Percentiles rank a stretch among this genome's conserved stretches.
phyloP scores from a whole-genome alignment of 2,888 invertebrate species.

The Meganola albula region DNA sequence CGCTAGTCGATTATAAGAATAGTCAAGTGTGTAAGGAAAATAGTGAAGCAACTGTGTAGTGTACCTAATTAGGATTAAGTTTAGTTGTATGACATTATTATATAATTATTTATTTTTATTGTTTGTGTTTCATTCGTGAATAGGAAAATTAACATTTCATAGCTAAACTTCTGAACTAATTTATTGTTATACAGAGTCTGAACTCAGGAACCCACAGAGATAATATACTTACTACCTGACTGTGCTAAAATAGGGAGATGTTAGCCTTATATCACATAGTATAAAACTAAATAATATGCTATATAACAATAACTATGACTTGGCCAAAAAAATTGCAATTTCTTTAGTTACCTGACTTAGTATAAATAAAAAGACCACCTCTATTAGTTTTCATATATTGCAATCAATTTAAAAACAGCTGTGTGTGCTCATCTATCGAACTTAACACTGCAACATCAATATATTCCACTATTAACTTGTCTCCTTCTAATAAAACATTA shows the following conservation, averaged over 20 bases:
- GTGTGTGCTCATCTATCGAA: conserved; percentile 43
- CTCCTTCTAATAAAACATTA: conserved; percentile 79
- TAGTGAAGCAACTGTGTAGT: conserved; percentile 51
- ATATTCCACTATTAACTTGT: conserved; percentile 81
- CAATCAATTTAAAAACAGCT: conserved; percentile 46
- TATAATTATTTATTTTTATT: conserved; percentile 51
- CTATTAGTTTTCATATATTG: not conserved
- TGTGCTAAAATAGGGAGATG: too few relatives aligned
- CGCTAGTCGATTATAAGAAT: conserved; percentile 56
- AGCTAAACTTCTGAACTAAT: too few relatives aligned
- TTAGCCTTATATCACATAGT: too few relatives aligned
- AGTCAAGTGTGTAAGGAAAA: conserved; percentile 55
- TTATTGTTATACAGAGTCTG: too few relatives aligned
- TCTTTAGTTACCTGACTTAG: too few relatives aligned
- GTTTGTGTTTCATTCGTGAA: conserved; percentile 36
- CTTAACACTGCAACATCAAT: conserved; percentile 51
- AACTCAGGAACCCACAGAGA: too few relatives aligned
- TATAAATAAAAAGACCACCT: not conserved
- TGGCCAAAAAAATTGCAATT: too few relatives aligned
- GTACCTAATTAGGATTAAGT: conserved; percentile 27
- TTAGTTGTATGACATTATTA: conserved; percentile 48
- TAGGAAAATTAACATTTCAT: too few relatives aligned
- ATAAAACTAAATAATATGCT: too few relatives aligned
- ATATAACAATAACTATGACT: too few relatives aligned
- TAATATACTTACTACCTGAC: too few relatives aligned